These are phyloP conservation scores for Phoxinus phoxinus DNA, from an alignment of 2,113 vertebrate genomes.

Conservation along the genomic window DNA sequence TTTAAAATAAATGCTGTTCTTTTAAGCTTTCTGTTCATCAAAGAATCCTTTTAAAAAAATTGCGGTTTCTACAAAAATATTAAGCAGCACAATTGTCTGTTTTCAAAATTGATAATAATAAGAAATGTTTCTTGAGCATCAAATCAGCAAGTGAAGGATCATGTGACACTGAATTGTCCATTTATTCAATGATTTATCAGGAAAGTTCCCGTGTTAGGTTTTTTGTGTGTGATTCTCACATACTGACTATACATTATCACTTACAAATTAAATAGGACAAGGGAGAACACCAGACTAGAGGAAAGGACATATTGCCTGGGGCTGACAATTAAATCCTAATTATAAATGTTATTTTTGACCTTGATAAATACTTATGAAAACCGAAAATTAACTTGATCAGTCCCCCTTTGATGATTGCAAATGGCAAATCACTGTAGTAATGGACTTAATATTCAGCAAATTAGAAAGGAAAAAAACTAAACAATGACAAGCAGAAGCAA, in stretches of 20 bases:
- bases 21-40: neutral
- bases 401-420: conserved; percentile 9
- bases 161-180: neutral
- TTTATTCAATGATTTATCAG: neutral
- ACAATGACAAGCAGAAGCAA: neutral
- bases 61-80: neutral
- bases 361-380: conserved; percentile 48
- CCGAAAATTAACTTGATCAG: conserved; percentile 37
- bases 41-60: too few relatives aligned
- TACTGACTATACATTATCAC: neutral
- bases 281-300: neutral
- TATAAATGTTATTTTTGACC: conserved; percentile 36
- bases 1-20: neutral
- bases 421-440: conserved; percentile 42
- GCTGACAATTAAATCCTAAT: conserved; percentile 54
- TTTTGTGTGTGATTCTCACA: neutral
- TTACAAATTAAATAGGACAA: neutral
- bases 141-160: neutral
- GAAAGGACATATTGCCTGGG: neutral
- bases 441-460: conserved; percentile 39
- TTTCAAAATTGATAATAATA: neutral
- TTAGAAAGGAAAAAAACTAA: neutral
- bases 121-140: neutral
- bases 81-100: neutral
- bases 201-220: neutral